Evolutionary conservation across 37 sponge, comb jelly and placozoan genomes (phyloP), one percentile per base, ranked within the genome.

Genomic region (Lycopodina hypogea): DNA sequence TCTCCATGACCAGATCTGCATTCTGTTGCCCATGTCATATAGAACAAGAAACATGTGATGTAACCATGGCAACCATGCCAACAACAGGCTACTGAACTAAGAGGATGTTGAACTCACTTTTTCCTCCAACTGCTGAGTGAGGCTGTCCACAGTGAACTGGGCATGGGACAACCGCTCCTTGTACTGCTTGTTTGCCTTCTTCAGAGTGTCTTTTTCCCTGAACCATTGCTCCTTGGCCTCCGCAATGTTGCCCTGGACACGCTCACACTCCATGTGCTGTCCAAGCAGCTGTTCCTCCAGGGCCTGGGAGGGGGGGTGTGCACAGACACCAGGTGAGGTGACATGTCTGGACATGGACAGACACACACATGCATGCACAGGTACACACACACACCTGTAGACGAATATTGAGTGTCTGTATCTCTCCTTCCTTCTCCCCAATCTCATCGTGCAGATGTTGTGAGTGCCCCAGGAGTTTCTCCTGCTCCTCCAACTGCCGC

Each of bases 191-290:
- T 79, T 78, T 3, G 81, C 58, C 58, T 61, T 80, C 72, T 84
- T 88, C 36, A 88, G 58, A 1, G 70, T 15, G 1, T 93, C 93
- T 52, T 88, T 93, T 45, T 93, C 93, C 28, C 56, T 68, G 33
- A 38, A 37, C 9, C 56, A 42, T 75, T 75, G 73, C 39, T 64
- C 57, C 77, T 87, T 77, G 0, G 56, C 35, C 50, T 88, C 90
- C 3, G 51, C 50, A 6, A 93, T 34, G 8, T 74, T 60, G 26
- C 37, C 41, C 76, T 93, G 55, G 30, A 93, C 63, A 35, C 75
- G 77, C 7, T 37, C 61, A 66, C 39, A 81, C 56, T 89, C 87
- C 22, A 28, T 19, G 0, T 78, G 77, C 6, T 45, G 71, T 19
- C 78, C 70, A 22, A 29, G 53, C 12, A 93, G 79, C 80, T 85